Evolutionary conservation across 2,888 invertebrate species (phyloP), one percentile per base, ranked within the genome.

Genomic region (Chymomyza procnemis): DNA sequence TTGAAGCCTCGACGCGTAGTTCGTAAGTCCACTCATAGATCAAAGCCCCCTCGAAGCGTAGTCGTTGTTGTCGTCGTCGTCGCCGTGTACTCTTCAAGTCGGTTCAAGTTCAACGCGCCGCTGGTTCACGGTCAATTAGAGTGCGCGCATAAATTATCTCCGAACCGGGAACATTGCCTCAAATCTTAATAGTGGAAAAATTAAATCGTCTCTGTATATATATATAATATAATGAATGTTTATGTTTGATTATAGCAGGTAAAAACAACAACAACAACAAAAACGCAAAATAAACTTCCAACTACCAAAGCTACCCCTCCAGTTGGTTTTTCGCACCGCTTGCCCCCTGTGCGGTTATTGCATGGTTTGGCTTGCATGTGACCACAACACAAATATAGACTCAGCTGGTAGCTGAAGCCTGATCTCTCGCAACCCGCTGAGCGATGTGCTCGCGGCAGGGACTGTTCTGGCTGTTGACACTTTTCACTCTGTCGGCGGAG

Each of bases 381-480:
- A 41, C 6, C 34, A 41, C 34, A 12, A 41, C 34, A 5, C 9
- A 0, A 41, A 41, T 12, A 41, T 12, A 41, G 1, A 41, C 34
- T 12, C 34, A 41, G 34, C 34, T 41, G 34, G 34, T 41, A 41
- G 34, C 34, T 41, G 34, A 12, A 12, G 34, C 34, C 34, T 41
- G 34, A 41, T 41, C 34, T 41, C 34, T 41, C 34, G 34, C 12
- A 41, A 12, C 34, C 34, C 34, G 34, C 34, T 81, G 88, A 88
- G 89, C 86, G 77, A 80, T 54, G 54, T 12, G 54, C 58, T 70
- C 52, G 69, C 70, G 80, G 68, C 82, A 83, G 88, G 83, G 81
- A 74, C 88, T 69, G 72, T 89, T 87, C 88, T 87, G 88, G 74
- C 86, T 90, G 67, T 70, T 90, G 82, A 86, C 89, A 72, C 78